Base-by-base conservation (phyloP, 2,797 vertebrate genomes). In the Cryptoprocta ferox region DNA sequence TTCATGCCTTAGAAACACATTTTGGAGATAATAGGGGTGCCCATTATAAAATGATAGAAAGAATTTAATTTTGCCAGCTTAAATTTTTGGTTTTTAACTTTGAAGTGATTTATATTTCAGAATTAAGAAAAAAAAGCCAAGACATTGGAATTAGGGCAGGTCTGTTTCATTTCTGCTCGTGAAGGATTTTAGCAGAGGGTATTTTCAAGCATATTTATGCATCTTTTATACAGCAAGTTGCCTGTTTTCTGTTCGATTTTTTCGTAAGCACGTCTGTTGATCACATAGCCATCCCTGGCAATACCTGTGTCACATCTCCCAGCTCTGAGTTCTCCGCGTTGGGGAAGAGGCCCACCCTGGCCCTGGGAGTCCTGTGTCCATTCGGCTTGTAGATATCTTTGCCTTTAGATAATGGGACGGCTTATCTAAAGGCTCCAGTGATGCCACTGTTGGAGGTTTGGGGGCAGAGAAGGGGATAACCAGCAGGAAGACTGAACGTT, bases 11-110 rank as follows among this genome's bases (percentile, higher is more conserved):
- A n/a, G 59, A 88, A 95, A 19, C 87, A 94, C 48, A 45, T 76
- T 45, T 59, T 93, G 48, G 42, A 76, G 78, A 48, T 13, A 39
- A 8, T 71, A 13, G 35, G 35, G 45, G 45, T 70, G 45, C 68
- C 73, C 30, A 37, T 56, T 96, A 94, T 66, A 82, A 96, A 96
- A 91, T 70, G 50, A 96, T 75, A 68, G 80, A 80, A 96, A 88
- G 53, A 66, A 70, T 93, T 68, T 95, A 78, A 75, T 96, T 89
- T 91, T 76, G 56, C 61, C 66, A 95, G 73, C 37, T 91, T 48
- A 24, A 71, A 66, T 39, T 93, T 91, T 53, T 66, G 63, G 28
- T 91, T 92, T 93, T 65, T 96, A 88, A 82, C n/a, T 87, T 42
- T 30, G 26, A 42, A 83, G 9, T 92, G 91, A 71, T 78, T 71